Evolutionary conservation across 23 tunicate genomes (phyloP).

Genomic region (Diplosoma virens): DNA sequence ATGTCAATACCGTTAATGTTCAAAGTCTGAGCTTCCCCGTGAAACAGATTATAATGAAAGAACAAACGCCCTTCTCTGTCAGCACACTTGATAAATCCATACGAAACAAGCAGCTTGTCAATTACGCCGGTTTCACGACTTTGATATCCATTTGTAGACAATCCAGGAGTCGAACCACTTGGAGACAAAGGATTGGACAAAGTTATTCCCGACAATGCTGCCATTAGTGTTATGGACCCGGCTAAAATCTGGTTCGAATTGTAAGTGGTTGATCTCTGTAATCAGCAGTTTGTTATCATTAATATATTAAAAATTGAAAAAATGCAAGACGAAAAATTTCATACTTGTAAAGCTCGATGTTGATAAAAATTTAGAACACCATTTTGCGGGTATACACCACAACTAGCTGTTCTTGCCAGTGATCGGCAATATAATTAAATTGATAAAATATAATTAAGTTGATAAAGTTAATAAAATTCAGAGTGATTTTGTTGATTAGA

Average conservation of each 20-base stretch:
- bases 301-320: too few species aligned
- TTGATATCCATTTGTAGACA: slow-evolving; percentile 68
- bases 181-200: slow-evolving; percentile 41
- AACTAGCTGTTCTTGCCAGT: slow-evolving; percentile 67
- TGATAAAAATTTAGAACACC: slow-evolving; percentile 61
- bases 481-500: too few species aligned
- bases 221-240: slow-evolving; percentile 5
- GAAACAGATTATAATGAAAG: slow-evolving; percentile 97
- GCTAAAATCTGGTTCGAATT: slow-evolving; percentile 47
- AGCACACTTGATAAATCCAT: slow-evolving; percentile 97
- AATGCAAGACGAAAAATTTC: background rate
- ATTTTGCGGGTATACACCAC: slow-evolving; percentile 58
- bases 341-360: slow-evolving; percentile 84
- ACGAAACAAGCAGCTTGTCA: slow-evolving; percentile 89
- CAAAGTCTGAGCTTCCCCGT: slow-evolving; percentile 83
- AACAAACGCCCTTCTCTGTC: slow-evolving; percentile 96
- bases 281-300: too few species aligned
- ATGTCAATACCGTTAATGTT: slow-evolving; percentile 83
- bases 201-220: slow-evolving; percentile 48
- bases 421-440: slow-evolving; percentile 41
- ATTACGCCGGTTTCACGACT: slow-evolving; percentile 92
- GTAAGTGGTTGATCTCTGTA: slow-evolving; percentile 81
- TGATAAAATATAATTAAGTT: too few species aligned
- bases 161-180: slow-evolving; percentile 45
- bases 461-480: too few species aligned